Evolutionary conservation across 2,888 invertebrate genomes (phyloP), one percentile per base, ranked within the genome.

Genomic region (Chrysolina oricalcia): DNA sequence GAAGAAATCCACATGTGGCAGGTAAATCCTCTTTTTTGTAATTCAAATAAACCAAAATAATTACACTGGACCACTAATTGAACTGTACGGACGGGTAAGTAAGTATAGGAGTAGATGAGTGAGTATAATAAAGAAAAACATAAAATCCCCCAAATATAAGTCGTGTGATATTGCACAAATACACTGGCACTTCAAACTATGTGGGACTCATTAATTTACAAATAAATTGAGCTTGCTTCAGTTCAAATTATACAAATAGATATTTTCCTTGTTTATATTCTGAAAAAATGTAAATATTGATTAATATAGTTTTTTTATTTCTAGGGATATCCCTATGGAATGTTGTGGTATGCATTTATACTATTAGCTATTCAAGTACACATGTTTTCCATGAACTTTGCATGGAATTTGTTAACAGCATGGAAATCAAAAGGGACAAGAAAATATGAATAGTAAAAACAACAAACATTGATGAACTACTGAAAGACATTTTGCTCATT

Each of bases 321-420:
- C 75, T 90, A 97, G 96, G 95, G 94, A 17, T 94, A 95, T 87
- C 98, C 98, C 0, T 96, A 97, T 86, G 97, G 97, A 17, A 90
- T 98, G 35, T 91, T 98, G 76, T 98, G 97, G 98, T 97, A 96
- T 88, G 95, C 94, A 75, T 98, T 98, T 89, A 93, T 98, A 78
- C 90, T 96, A 63, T 90, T 96, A 13, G 96, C 96, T 8, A 91
- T 95, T 53, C 98, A 98, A 91, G 94, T 98, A 69, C 97, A 97
- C 88, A 91, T 93, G 80, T 96, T 97, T 89, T 95, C 97, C 70
- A 87, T 97, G 48, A 94, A 94, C 88, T 97, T 97, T 89, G 94
- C 96, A 13, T 94, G 93, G 90, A 95, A 94, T 87, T 91, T 97
- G 79, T 90, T 96, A 77, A 91, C 92, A 78, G 96, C 96, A 73